Percentiles rank a stretch among this genome's conserved stretches.
phyloP scores from a whole-genome alignment of 2,888 invertebrate genomes.

The Pachycephus smyrnensis region DNA sequence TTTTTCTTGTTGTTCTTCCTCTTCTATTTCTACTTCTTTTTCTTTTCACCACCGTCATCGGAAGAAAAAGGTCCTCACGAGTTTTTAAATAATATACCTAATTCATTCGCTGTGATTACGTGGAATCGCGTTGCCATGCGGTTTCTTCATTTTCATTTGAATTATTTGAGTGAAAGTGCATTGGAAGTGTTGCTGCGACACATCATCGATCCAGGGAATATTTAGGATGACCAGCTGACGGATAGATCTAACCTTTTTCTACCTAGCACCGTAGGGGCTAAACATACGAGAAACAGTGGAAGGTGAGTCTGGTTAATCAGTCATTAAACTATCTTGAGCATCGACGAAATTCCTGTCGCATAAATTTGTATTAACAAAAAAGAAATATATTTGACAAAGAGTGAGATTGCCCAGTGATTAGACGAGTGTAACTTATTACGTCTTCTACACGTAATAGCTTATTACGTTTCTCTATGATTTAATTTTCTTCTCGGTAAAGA shows the following conservation, averaged over 20 bases:
- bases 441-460: neutral
- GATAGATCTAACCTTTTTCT: constrained; percentile 45
- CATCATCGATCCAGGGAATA: constrained; percentile 28
- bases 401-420: neutral
- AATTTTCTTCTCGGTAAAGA: neutral
- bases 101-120: neutral
- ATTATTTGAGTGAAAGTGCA: constrained; percentile 30
- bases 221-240: constrained; percentile 55
- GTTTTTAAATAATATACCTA: neutral
- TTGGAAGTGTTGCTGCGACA: constrained; percentile 17
- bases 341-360: neutral
- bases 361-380: too few species aligned
- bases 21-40: neutral
- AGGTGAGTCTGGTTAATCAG: constrained; percentile 34
- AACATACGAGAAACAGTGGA: constrained; percentile 47
- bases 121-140: neutral
- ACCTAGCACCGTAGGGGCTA: constrained; percentile 40
- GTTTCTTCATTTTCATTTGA: neutral
- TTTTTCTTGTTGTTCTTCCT: neutral
- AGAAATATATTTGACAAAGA: too few species aligned
- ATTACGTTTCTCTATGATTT: neutral
- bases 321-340: too few species aligned
- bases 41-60: neutral
- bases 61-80: neutral
- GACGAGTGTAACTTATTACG: neutral